These are phyloP conservation scores for Eupithecia inturbata DNA, from an alignment of 2,888 invertebrate species.

Conservation along the genomic window DNA sequence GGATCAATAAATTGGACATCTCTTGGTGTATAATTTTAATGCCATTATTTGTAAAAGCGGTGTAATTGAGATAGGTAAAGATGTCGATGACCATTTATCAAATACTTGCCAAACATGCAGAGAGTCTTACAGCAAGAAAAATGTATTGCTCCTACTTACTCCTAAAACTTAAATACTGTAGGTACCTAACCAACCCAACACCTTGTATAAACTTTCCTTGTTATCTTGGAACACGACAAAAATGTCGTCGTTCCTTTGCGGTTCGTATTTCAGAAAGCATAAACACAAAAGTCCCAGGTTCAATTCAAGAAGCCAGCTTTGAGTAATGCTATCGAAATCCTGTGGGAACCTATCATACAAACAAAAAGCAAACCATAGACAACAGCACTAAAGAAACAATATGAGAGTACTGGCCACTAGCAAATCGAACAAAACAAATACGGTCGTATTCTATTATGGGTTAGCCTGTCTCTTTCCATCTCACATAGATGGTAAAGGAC, in stretches of 20 bases:
- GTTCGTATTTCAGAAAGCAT: slow-evolving; percentile 11
- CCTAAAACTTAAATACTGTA: not conserved
- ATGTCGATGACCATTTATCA: slow-evolving; percentile 38
- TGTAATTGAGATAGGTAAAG: slow-evolving; percentile 61
- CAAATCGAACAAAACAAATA: slow-evolving; percentile 81
- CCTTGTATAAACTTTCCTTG: not conserved
- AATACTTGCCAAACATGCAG: slow-evolving; percentile 20
- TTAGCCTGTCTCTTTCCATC: slow-evolving; percentile 63
- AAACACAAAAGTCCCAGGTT: slow-evolving; percentile 7
- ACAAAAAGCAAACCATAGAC: slow-evolving; percentile 41
- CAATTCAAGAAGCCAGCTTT: slow-evolving; percentile 30
- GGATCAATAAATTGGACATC: slow-evolving; percentile 72
- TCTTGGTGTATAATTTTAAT: slow-evolving; percentile 69
- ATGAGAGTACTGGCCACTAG: slow-evolving; percentile 74
- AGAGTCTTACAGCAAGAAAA: not conserved
- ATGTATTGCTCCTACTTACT: not conserved
- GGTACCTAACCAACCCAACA: no score
- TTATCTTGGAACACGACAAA: not conserved
- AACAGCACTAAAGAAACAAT: slow-evolving; percentile 49
- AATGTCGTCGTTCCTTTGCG: not conserved
- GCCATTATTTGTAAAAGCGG: slow-evolving; percentile 73
- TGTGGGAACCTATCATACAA: slow-evolving; percentile 42
- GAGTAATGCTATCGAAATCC: slow-evolving; percentile 35
- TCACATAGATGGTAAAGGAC: slow-evolving; percentile 59
- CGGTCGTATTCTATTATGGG: slow-evolving; percentile 79